These are phyloP conservation scores for Pristionchus pacificus DNA, from an alignment of 1,140 invertebrate genomes.

Conservation along the genomic window DNA sequence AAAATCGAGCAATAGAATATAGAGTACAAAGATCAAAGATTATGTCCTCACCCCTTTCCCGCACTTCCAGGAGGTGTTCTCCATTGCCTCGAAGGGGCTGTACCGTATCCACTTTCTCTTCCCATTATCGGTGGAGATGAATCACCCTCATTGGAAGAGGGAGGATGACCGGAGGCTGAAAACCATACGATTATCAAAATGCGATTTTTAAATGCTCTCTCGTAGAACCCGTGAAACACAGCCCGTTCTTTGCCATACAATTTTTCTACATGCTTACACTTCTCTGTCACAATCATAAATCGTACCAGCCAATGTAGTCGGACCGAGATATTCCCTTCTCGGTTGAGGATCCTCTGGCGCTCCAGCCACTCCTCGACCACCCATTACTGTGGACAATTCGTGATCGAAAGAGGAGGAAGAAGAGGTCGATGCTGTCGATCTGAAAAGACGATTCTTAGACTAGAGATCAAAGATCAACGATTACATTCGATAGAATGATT, in stretches of 20 bases:
- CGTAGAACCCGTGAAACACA: too few relatives aligned
- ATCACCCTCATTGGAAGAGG: conserved; percentile 11
- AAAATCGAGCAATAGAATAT: not conserved
- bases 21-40: not conserved
- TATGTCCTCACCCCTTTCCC: conserved; percentile 8
- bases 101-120: conserved; percentile 32
- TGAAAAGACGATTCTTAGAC: not conserved
- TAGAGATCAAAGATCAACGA: not conserved
- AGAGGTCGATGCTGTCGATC: not conserved
- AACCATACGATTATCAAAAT: not conserved
- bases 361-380: not conserved
- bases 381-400: too few relatives aligned
- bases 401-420: not conserved
- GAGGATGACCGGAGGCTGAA: not conserved
- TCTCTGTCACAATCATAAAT: conserved; percentile 18
- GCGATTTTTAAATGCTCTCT: too few relatives aligned
- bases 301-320: conserved; percentile 9
- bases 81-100: conserved; percentile 27
- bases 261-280: conserved; percentile 12
- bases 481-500: not conserved
- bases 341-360: not conserved
- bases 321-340: conserved; percentile 8
- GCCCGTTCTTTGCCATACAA: too few relatives aligned
- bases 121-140: too few relatives aligned
- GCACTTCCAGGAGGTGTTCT: conserved; percentile 28